phyloP scores from a whole-genome alignment of 2,797 vertebrate species.

The Antennarius maculatus region DNA sequence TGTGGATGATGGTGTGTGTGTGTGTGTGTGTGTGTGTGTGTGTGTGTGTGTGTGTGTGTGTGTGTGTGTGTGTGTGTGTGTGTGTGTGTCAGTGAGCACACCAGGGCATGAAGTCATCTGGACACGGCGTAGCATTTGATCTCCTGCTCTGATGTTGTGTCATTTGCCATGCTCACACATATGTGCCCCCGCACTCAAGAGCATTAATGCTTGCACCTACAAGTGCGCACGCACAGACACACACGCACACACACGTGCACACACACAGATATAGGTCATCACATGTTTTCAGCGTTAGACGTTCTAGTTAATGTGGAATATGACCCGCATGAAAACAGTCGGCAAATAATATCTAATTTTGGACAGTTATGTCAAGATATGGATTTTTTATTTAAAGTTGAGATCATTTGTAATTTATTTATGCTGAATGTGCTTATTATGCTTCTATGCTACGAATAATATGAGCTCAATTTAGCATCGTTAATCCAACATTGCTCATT shows the following conservation, averaged over 20 bases:
- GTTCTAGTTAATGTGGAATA: no score
- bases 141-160: conserved; percentile 25
- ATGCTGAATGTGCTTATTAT: no score
- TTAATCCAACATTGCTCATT: no score
- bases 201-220: conserved; percentile 7
- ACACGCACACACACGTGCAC: not conserved
- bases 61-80: conserved; percentile 3
- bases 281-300: no score
- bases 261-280: not conserved
- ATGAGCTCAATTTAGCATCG: no score
- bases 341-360: no score
- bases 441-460: no score
- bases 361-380: no score
- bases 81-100: conserved; percentile 1
- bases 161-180: conserved; percentile 31
- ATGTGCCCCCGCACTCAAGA: conserved; percentile 30
- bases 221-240: not conserved
- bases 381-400: no score
- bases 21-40: conserved; percentile 4
- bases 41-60: conserved; percentile 4
- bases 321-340: no score
- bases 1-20: conserved; percentile 3
- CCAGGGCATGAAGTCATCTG: conserved; percentile 9
- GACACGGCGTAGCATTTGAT: conserved; percentile 20
- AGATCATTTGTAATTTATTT: no score